Evolutionary conservation across 2,113 vertebrate species (phyloP), one percentile per base, ranked within the genome.

Genomic region (Tachysurus fulvidraco): DNA sequence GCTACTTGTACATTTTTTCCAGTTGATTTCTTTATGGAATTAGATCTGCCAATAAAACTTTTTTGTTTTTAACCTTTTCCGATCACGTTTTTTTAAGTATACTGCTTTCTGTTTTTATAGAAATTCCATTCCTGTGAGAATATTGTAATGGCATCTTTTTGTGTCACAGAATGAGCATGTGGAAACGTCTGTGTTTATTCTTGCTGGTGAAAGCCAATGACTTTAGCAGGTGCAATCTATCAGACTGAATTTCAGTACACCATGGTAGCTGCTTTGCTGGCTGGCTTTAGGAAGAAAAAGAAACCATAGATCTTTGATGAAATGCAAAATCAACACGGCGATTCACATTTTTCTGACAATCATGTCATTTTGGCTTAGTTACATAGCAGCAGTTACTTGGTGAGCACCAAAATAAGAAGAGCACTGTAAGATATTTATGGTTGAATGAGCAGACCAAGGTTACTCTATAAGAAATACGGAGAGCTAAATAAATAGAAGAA

Each of bases 151-250:
- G 25, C 23, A 46, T 77, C 64, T 28, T 50, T 54, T 55, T 44
- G 54, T 44, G 16, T 73, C 25, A 46, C 9, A 52, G 76, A 80
- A 86, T 67, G 10, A 25, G 62, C 54, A 30, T 87, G 83, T 88
- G 87, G 86, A 83, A 89, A 83, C 21, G 17, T 74, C 60, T 84
- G 65, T 1, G 9, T 60, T 86, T 77, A 36, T n/a, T 19, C 44
- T 50, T 17, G 23, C 59, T 65, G 55, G 65, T 85, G 71, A 79
- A 78, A 30, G 67, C 23, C 50, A 62, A 87, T 85, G 83, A 41
- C 65, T 87, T 85, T 83, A 87, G 28, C 88, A 87, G 86, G 83
- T 87, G 83, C 50, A 78, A 59, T 60, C 10, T 12, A 21, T 76
- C 55, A 62, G 55, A 50, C 46, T 76, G 85, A 82, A 55, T 81